Evolutionary conservation across 2,888 invertebrate genomes (phyloP), one percentile per base, ranked within the genome.

Genomic region (Pantelozetes paolii): DNA sequence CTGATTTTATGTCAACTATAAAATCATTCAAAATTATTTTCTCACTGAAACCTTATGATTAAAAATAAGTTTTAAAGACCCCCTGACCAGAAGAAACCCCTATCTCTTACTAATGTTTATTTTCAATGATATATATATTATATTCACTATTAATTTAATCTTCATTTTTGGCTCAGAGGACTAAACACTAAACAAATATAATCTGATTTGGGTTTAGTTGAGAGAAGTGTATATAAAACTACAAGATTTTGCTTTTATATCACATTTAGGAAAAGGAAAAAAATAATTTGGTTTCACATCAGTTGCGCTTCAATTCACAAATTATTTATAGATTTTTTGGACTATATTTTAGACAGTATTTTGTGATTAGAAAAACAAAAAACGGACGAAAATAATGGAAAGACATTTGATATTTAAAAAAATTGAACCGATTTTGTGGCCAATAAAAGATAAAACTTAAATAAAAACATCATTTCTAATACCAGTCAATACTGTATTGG

Each of bases 211-310:
- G 62, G 28, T 62, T 62, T 62, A 11, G n/a, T 57, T 57, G 13
- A 9, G 11, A 57, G 5, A 48, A 28, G 5, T 23, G 28, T 23
- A 57, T 62, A 18, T 54, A 32, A 62, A 62, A 62, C 57, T 59
- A 59, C 62, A 62, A 62, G 62, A 62, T n/a, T 62, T 62, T 62
- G 62, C 62, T 62, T 62, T 62, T 57, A 9, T 36, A 57, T 62
- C 32, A 32, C 32, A 62, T 62, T 32, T 30, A 62, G 6, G n/a
- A 62, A 15, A 45, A 26, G 26, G 3, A 20, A 50, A 54, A 62
- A 62, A 62, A 62, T 62, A 62, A 62, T 62, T 62, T 62, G 32
- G 9, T 62, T 62, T 28, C 15, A 28, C 30, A 62, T 62, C 32
- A 26, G 32, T 62, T 30, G 3, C n/a, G 30, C 30, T 18, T 62